Evolutionary conservation across 2,797 vertebrate genomes (phyloP).

Genomic region (Pterois miles): DNA sequence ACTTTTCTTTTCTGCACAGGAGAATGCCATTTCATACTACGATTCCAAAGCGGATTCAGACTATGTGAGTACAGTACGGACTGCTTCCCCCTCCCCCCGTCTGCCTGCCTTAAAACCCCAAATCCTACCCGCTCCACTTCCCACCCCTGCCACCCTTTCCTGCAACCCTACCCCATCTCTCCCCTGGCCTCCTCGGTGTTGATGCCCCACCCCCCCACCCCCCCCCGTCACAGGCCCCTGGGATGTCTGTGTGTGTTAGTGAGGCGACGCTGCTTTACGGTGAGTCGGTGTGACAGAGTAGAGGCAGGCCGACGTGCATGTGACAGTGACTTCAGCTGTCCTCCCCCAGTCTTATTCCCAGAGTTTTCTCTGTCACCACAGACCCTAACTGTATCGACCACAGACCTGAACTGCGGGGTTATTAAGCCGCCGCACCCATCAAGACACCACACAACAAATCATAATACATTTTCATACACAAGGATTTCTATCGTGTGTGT

Average conservation of each 20-base stretch:
- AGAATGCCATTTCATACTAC: constrained; percentile 95
- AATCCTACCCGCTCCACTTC: constrained; percentile 34
- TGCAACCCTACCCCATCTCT: constrained; percentile 48
- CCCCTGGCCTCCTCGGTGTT: constrained; percentile 43
- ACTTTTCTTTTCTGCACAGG: constrained; percentile 86
- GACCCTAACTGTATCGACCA: constrained; percentile 2
- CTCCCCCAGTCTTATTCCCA: constrained; percentile 39
- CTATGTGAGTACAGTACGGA: constrained; percentile 88
- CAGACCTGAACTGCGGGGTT: constrained; percentile 1
- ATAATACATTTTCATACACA: background rate
- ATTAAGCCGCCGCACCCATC: background rate
- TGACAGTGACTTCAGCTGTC: constrained; percentile 65
- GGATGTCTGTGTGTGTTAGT: constrained; percentile 74
- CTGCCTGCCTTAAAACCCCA: constrained; percentile 54
- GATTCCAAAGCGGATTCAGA: constrained; percentile 96
- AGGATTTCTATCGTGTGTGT: constrained; percentile 13
- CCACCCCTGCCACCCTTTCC: constrained; percentile 41
- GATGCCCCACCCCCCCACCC: constrained; percentile 29
- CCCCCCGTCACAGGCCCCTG: constrained; percentile 43
- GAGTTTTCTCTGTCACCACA: constrained; percentile 1
- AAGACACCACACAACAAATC: background rate
- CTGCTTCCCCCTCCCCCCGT: constrained; percentile 39
- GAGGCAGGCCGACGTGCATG: constrained; percentile 67
- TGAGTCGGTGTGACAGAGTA: constrained; percentile 69
- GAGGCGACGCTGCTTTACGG: constrained; percentile 62